Evolutionary conservation across 2,888 invertebrate species (phyloP).

Genomic region (Entomobrya proxima): DNA sequence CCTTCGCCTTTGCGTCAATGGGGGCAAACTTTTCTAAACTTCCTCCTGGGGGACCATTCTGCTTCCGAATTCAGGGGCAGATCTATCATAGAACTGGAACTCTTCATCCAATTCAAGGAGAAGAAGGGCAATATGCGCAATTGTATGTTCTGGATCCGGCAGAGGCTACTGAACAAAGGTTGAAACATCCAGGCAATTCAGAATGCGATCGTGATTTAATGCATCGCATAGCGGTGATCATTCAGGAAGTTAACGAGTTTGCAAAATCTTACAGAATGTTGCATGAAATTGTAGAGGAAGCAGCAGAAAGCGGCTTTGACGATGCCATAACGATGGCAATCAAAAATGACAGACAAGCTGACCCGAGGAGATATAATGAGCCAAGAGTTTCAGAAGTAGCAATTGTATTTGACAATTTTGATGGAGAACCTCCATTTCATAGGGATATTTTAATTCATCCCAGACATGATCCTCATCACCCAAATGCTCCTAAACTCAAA

Average conservation of each 20-base stretch:
- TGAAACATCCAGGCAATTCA: not conserved
- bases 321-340: conserved; percentile 9
- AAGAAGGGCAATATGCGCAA: not conserved
- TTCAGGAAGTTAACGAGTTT: not conserved
- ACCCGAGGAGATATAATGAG: not conserved
- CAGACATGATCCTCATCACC: no score
- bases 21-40: no score
- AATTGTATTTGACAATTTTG: no score
- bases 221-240: not conserved
- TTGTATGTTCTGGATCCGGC: conserved; percentile 17
- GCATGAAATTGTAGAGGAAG: conserved; percentile 1
- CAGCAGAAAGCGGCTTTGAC: not conserved
- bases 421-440: no score
- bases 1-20: no score
- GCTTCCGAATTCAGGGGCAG: no score
- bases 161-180: conserved; percentile 19
- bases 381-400: no score
- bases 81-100: no score
- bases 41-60: no score
- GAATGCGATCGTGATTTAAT: not conserved
- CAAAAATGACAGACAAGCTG: not conserved
- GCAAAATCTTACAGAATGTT: conserved; percentile 7
- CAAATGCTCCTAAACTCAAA: no score
- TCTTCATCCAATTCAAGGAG: not conserved
- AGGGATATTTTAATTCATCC: no score